A percentile compares a stretch with the other conserved stretches of the same genome.
phyloP scores from a whole-genome alignment of 2,888 invertebrate species.

The Diogma glabrata region DNA sequence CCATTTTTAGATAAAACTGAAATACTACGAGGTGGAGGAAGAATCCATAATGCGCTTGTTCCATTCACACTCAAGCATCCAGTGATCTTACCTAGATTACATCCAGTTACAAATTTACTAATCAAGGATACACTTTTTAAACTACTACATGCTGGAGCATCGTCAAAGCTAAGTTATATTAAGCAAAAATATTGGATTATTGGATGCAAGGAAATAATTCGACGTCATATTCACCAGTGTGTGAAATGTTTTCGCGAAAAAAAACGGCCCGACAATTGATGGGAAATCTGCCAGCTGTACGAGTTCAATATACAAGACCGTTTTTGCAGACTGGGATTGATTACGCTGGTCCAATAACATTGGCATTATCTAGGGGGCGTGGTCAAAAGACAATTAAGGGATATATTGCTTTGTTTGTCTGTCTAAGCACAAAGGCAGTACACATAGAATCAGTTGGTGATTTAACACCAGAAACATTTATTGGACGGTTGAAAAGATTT shows the following conservation, averaged over 20 bases:
- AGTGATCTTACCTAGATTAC: conserved; percentile 20
- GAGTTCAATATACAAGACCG: conserved; percentile 11
- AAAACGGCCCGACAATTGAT: conserved; percentile 17
- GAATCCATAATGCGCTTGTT: conserved; percentile 17
- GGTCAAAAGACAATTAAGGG: conserved; percentile 19
- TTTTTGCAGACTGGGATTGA: conserved; percentile 18
- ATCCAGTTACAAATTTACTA: conserved; percentile 8
- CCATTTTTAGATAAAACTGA: conserved; percentile 18
- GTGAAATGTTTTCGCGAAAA: conserved; percentile 11
- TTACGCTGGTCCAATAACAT: conserved; percentile 18
- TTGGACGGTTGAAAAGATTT: conserved; percentile 23
- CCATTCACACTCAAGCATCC: conserved; percentile 17
- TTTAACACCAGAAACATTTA: conserved; percentile 20
- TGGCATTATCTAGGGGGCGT: conserved; percentile 15
- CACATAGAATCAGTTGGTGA: conserved; percentile 17
- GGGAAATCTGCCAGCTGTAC: conserved; percentile 20
- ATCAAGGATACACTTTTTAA: conserved; percentile 10
- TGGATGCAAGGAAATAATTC: conserved; percentile 9
- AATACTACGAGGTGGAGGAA: conserved; percentile 22
- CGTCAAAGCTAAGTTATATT: conserved; percentile 14
- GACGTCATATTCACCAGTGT: conserved; percentile 13
- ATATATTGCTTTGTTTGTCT: conserved; percentile 24
- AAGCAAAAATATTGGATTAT: conserved; percentile 19
- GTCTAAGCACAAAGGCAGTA: conserved; percentile 19
- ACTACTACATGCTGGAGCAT: conserved; percentile 18